Base-by-base conservation (phyloP, 2,113 vertebrate species). In the Rhineura floridana region DNA sequence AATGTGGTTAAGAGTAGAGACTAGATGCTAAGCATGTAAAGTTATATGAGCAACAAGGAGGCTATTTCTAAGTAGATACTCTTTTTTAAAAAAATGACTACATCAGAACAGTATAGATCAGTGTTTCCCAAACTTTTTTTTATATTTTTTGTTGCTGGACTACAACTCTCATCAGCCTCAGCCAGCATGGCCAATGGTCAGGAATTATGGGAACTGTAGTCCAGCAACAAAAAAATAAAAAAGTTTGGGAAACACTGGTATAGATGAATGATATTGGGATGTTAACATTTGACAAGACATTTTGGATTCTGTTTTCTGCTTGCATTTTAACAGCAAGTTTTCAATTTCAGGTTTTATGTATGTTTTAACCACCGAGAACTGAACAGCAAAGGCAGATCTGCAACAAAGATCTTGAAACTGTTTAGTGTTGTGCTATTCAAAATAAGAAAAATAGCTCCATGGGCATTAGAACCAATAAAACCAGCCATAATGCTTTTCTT, bases 281-380 rank as follows among this genome's bases (percentile, higher is more conserved):
- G 28, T 21, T 87, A 23, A 36, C 9, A 70, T 33, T 70, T 81
- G 17, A 19, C 69, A 80, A 52, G 10, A 30, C 21, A 30, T 69
- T 69, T 67, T 78, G 44, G 46, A 72, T 81, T 28, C 17, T 30
- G 21, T 81, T 73, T 33, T 62, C 17, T 33, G 42, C 25, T 39
- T 39, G 91, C 76, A 86, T 94, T 95, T 94, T 95, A 96, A 94
- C 91, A 94, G 91, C 84, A 92, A 91, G 88, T 92, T 93, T 94
- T 95, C 84, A 86, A 28, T 93, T 95, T 94, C 91, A 92, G 63
- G 85, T 93, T 93, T 91, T 91, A 90, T 87, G 63, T 62, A 55
- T 39, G 42, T 92, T 92, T 93, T 93, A 94, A 91, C 76, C 76
- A 93, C 88, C 63, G 69, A 84, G 89, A 25, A 93, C 88, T 85